A percentile compares a stretch with the other conserved stretches of the same genome.
Conservation (phyloP, 1,140 invertebrate species). For the Plodia interpunctella region DNA sequence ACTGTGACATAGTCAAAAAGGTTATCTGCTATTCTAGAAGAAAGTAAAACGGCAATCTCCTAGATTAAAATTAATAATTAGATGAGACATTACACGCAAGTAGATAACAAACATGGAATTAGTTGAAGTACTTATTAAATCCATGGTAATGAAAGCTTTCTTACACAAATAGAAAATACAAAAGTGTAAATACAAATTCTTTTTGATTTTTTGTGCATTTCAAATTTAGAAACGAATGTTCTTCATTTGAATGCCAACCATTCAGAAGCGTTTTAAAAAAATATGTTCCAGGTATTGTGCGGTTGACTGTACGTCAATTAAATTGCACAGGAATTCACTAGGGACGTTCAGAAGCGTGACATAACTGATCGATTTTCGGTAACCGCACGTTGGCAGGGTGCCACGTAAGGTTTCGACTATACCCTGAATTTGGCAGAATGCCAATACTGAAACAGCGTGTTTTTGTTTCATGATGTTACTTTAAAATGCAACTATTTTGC, state of each 20-base stretch:
- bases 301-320: background rate
- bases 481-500: background rate
- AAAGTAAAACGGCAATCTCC: no score
- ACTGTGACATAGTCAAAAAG: no score
- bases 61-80: no score
- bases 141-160: no score
- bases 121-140: no score
- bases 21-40: no score
- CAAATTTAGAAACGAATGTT: background rate
- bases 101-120: no score
- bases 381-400: conserved; percentile 14
- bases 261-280: background rate
- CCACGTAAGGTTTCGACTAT: conserved; percentile 19
- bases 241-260: background rate
- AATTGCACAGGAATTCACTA: background rate
- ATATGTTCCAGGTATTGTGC: background rate
- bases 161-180: no score
- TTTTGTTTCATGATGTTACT: background rate
- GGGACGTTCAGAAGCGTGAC: background rate
- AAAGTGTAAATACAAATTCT: no score
- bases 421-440: conserved; percentile 17
- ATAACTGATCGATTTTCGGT: conserved; percentile 21
- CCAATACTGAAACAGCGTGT: conserved; percentile 8
- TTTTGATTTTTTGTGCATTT: no score
- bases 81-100: no score